phyloP scores from a whole-genome alignment of 2,797 vertebrate genomes.

The Chelidonichthys spinosus region DNA sequence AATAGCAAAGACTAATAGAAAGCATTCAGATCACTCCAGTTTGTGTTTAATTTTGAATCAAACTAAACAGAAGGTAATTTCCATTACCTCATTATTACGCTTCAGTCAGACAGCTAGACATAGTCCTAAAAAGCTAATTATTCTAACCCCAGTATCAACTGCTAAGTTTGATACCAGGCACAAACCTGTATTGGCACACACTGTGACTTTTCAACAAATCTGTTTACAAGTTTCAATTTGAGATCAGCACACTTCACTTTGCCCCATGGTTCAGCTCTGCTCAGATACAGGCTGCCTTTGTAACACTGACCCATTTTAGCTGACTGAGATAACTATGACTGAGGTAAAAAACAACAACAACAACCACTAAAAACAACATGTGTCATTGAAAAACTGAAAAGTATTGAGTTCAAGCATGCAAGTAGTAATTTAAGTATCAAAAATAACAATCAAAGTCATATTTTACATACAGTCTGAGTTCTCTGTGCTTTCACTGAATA shows the following conservation, averaged over 20 bases:
- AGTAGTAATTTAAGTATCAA: slow-evolving; percentile 23
- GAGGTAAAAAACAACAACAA: background rate
- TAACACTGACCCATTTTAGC: slow-evolving; percentile 75
- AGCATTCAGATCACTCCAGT: background rate
- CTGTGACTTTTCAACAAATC: slow-evolving; percentile 22
- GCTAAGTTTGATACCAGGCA: too few relatives aligned
- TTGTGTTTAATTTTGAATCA: background rate
- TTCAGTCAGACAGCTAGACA: slow-evolving; percentile 21
- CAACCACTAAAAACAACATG: background rate
- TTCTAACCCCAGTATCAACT: background rate
- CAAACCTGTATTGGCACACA: background rate
- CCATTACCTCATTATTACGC: slow-evolving; percentile 9
- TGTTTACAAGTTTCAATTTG: slow-evolving; percentile 38
- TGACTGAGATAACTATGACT: slow-evolving; percentile 12
- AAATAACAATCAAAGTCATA: slow-evolving; percentile 27
- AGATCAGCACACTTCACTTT: slow-evolving; percentile 42
- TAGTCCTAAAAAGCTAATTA: background rate
- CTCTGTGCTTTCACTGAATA: background rate
- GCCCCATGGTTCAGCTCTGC: slow-evolving; percentile 26
- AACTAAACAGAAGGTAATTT: background rate
- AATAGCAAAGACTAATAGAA: slow-evolving; percentile 23
- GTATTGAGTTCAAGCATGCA: slow-evolving; percentile 2
- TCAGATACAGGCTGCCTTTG: slow-evolving; percentile 61
- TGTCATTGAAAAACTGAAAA: background rate
- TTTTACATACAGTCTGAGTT: slow-evolving; percentile 14